Evolutionary conservation across 30 jellyfish, hydroid and myxozoan genomes (phyloP).

Genomic region (Aurelia coerulea): DNA sequence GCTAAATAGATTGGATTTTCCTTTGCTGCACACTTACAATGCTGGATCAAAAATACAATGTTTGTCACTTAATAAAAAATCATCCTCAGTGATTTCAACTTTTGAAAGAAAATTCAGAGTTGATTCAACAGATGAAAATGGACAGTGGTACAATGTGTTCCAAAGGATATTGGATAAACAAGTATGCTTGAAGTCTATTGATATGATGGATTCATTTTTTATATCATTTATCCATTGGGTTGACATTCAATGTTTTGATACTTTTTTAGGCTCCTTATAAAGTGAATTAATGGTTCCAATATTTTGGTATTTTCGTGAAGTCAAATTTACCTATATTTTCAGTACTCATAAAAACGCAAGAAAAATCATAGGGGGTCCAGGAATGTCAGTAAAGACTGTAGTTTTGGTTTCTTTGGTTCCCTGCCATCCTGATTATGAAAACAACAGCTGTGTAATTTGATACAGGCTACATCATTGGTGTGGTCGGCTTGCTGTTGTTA

Average conservation of each 20-base stretch:
- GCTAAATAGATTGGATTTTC: constrained; percentile 52
- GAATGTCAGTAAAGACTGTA: too few relatives aligned
- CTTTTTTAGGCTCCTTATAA: neutral
- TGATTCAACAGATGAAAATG: constrained; percentile 44
- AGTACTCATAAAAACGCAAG: too few relatives aligned
- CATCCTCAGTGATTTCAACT: constrained; percentile 43
- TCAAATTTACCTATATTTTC: too few relatives aligned
- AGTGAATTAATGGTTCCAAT: too few relatives aligned
- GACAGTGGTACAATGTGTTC: constrained; percentile 29
- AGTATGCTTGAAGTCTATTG: neutral
- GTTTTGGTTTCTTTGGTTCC: too few relatives aligned
- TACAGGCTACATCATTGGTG: too few relatives aligned
- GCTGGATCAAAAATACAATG: constrained; percentile 1
- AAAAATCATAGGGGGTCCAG: too few relatives aligned
- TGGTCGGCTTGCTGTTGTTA: too few relatives aligned
- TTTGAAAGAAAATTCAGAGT: constrained; percentile 24
- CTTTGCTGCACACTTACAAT: constrained; percentile 19
- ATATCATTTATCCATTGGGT: neutral
- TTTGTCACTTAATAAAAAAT: neutral
- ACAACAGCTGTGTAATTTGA: too few relatives aligned
- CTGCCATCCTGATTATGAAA: too few relatives aligned
- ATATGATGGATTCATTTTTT: neutral
- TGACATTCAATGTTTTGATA: neutral
- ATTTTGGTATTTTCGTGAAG: too few relatives aligned
- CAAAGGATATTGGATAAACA: constrained; percentile 3